Conservation (phyloP, 2,888 invertebrate species). For the Phalera bucephala region DNA sequence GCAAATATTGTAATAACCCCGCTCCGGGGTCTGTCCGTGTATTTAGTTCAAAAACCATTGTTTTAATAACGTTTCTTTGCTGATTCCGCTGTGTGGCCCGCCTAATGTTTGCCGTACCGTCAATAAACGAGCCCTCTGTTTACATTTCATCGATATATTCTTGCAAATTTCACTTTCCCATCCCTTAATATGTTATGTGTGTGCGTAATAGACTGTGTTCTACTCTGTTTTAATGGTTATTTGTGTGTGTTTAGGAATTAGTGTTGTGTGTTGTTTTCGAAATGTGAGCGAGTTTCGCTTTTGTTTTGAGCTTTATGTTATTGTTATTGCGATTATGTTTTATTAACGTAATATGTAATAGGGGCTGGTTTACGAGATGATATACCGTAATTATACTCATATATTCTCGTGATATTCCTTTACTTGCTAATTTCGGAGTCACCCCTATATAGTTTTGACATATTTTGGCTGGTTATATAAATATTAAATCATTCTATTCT, state of each 20-base stretch:
- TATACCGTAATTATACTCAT: not conserved
- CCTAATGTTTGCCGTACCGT: constrained; percentile 38
- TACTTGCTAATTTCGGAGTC: not conserved
- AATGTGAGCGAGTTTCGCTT: constrained; percentile 31
- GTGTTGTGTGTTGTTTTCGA: constrained; percentile 49
- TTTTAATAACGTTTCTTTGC: constrained; percentile 67
- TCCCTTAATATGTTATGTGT: constrained; percentile 61
- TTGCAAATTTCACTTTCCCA: constrained; percentile 54
- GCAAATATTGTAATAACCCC: constrained; percentile 79
- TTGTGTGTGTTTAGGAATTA: constrained; percentile 50
- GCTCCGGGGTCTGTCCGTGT: constrained; percentile 37
- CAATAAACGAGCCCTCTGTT: constrained; percentile 52
- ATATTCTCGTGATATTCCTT: not conserved
- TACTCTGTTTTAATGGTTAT: constrained; percentile 47
- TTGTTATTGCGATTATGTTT: constrained; percentile 32
- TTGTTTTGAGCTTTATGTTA: constrained; percentile 43
- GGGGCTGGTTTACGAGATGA: not conserved
- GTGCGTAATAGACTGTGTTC: constrained; percentile 53
- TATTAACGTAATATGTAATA: constrained; percentile 18
- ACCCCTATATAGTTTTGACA: no score
- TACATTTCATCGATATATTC: constrained; percentile 64
- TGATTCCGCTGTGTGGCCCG: constrained; percentile 43
- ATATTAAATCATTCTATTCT: no score
- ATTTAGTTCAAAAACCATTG: constrained; percentile 57
- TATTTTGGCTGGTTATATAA: no score